Base-by-base conservation (phyloP, 2,113 vertebrate genomes). In the Excalfactoria chinensis region DNA sequence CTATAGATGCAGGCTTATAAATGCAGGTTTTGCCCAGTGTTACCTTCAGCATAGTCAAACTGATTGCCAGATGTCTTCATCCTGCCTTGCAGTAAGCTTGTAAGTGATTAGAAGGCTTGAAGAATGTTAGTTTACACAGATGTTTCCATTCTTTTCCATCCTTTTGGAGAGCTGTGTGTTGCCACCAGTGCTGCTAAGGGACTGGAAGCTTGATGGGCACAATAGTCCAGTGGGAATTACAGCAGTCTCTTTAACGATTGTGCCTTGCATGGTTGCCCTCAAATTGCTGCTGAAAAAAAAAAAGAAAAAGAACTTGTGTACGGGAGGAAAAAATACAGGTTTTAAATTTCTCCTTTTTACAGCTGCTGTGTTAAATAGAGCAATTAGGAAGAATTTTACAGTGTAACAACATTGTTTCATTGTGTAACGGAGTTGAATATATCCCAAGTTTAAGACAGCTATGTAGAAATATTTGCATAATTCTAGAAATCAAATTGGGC, bases 391-490 rank as follows among this genome's bases (percentile, higher is more conserved):
- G 43, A 60, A 49, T 74, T 84, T 91, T 74, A 43, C n/a, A 71
- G 48, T 41, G 21, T 53, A 88, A 34, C 32, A 81, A 67, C 35
- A 51, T 59, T 56, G 22, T 79, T 92, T 68, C 12, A 26, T 19
- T 76, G 41, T 62, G 32, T 63, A 83, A 80, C n/a, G 60, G 34
- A 55, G 41, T 66, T 80, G 41, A 22, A 35, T 94, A 25, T 81
- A 62, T 77, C 48, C 77, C 17, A 70, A 30, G 12, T 77, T 84
- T 68, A 78, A 68, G 77, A 49, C 0, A 0, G 11, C 13, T 46
- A 58, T 74, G 22, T 86, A 79, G 37, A 89, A 90, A 83, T 86
- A 59, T 70, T 91, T 85, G 44, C 35, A 18, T 74, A 56, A 86
- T 76, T 92, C 71, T 85, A 63, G 40, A 34, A 35, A 34, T 56